Percentiles rank a stretch among this genome's conserved stretches.
Evolutionary conservation across 2,888 invertebrate genomes (phyloP).

Genomic region (Pollenia griseotomentosa): DNA sequence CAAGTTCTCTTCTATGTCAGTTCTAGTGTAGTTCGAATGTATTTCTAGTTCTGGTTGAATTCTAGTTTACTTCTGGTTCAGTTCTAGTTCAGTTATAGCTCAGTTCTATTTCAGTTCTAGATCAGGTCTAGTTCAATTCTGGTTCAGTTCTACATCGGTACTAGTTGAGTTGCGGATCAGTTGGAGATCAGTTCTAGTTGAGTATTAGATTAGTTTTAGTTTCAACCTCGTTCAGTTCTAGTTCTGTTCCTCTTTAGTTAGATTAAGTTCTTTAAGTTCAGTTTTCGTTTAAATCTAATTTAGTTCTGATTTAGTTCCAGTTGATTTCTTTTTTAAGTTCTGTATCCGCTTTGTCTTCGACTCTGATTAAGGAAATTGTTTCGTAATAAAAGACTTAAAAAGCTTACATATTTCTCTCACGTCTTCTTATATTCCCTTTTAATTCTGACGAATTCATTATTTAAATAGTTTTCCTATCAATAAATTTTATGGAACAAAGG

Average conservation of each 20-base stretch:
- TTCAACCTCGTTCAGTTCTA: not conserved
- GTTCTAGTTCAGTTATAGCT: not conserved
- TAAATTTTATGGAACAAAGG: not conserved
- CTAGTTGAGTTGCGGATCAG: not conserved
- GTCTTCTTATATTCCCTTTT: not conserved
- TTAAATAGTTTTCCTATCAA: not conserved
- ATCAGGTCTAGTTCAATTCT: not conserved
- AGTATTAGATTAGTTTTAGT: not conserved
- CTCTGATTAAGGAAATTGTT: too few species aligned
- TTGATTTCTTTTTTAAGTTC: too few species aligned
- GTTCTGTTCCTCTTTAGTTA: not conserved
- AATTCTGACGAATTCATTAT: not conserved
- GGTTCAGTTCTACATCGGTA: not conserved
- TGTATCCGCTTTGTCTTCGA: too few species aligned
- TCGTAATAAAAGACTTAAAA: too few species aligned
- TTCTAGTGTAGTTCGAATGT: constrained; percentile 6
- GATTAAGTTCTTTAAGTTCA: too few species aligned
- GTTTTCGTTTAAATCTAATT: too few species aligned
- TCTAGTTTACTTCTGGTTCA: not conserved
- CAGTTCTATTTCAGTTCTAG: not conserved
- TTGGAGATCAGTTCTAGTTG: not conserved
- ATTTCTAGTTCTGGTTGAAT: not conserved
- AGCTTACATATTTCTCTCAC: not conserved
- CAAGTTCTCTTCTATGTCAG: not conserved
- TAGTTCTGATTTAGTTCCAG: too few species aligned